Conservation (phyloP, 2,797 vertebrate species). For the Oophaga sylvatica region DNA sequence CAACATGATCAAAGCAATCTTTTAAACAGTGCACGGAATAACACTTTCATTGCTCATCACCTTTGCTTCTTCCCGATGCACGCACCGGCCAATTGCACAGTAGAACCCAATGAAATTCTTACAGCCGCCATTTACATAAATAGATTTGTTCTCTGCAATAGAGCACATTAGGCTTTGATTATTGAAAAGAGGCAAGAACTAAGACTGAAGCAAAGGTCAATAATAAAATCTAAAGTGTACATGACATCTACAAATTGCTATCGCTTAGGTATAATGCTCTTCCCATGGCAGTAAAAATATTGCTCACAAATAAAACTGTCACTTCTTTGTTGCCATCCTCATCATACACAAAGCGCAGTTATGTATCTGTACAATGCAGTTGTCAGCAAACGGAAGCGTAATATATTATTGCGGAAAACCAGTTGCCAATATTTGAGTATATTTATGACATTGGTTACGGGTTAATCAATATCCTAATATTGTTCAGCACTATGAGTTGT, state of each 20-base stretch:
- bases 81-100: conserved; percentile 24
- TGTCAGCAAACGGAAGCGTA: background rate
- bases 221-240: conserved; percentile 52
- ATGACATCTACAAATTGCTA: conserved; percentile 51
- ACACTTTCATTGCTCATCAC: conserved; percentile 46
- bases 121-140: conserved; percentile 49
- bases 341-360: conserved; percentile 1
- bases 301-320: conserved; percentile 26
- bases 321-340: conserved; percentile 31
- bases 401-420: background rate
- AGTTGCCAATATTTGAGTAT: background rate
- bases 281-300: conserved; percentile 32
- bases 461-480: background rate
- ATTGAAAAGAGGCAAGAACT: conserved; percentile 34
- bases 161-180: conserved; percentile 56
- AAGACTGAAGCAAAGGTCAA: conserved; percentile 53
- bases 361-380: background rate
- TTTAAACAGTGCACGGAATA: conserved; percentile 51
- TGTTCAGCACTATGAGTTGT: background rate
- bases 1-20: conserved; percentile 57
- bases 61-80: conserved; percentile 30
- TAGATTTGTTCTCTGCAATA: conserved; percentile 57
- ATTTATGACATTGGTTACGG: conserved; percentile 2
- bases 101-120: conserved; percentile 35
- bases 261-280: conserved; percentile 43